Percentiles rank a stretch among this genome's conserved stretches.
Conservation (phyloP, 1,140 invertebrate genomes). For the Glomeris maerens region DNA sequence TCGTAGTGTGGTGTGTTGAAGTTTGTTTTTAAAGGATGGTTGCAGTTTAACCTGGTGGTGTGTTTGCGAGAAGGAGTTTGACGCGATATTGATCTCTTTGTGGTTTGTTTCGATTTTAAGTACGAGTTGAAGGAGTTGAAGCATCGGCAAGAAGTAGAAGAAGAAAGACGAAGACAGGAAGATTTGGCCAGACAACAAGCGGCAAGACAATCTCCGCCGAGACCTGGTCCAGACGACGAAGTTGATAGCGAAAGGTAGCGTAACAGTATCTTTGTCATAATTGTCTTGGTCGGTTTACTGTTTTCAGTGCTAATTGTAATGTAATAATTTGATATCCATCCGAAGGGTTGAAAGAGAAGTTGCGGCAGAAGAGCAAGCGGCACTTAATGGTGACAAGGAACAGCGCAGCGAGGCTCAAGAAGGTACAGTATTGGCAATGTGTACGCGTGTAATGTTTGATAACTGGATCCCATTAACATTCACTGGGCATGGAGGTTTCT, state of each 20-base stretch:
- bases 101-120: no score
- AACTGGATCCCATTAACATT: neutral
- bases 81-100: constrained; percentile 2
- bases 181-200: constrained; percentile 44
- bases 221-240: constrained; percentile 41
- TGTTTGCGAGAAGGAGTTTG: no score
- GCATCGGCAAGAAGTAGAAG: constrained; percentile 63
- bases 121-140: constrained; percentile 96
- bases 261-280: neutral
- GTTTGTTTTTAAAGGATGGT: no score
- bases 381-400: constrained; percentile 37
- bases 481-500: no score
- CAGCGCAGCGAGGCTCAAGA: constrained; percentile 19
- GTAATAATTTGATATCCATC: constrained; percentile 5
- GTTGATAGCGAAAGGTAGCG: constrained; percentile 37
- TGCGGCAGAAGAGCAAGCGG: constrained; percentile 37
- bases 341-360: constrained; percentile 44
- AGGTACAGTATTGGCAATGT: constrained; percentile 18
- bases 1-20: no score
- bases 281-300: neutral
- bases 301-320: constrained; percentile 8
- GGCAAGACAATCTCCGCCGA: constrained; percentile 41
- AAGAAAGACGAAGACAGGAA: constrained; percentile 49
- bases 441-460: neutral
- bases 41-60: no score